These are phyloP conservation scores for Phasianus colchicus DNA, from an alignment of 2,113 vertebrate species.

Conservation along the genomic window DNA sequence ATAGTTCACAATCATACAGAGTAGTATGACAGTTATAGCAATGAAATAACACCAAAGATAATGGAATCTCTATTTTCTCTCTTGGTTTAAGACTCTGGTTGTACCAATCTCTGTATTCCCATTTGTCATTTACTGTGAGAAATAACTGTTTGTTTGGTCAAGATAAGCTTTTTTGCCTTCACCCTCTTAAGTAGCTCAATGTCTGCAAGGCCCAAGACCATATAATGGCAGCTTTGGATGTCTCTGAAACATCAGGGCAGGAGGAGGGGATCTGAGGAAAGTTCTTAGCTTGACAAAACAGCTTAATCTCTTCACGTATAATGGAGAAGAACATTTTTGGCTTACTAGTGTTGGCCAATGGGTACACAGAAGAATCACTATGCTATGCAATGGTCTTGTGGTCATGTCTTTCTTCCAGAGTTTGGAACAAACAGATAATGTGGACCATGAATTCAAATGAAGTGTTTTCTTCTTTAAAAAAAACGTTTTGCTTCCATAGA, in stretches of 20 bases:
- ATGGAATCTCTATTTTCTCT: not conserved
- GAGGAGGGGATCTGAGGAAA: not conserved
- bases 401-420: not conserved
- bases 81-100: not conserved
- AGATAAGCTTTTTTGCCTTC: not conserved
- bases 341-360: not conserved
- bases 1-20: not conserved
- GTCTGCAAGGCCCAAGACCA: not conserved
- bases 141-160: not conserved
- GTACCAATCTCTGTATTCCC: not conserved
- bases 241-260: not conserved
- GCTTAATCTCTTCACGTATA: not conserved
- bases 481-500: not conserved
- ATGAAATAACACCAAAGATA: not conserved
- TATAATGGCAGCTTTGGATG: not conserved
- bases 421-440: not conserved
- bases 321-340: not conserved
- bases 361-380: not conserved
- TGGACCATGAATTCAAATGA: not conserved
- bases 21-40: not conserved
- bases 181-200: accelerated
- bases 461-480: not conserved
- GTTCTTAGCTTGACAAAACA: not conserved
- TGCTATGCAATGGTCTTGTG: not conserved
- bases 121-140: not conserved